These are phyloP conservation scores for Manacus vitellinus DNA, from an alignment of 2,113 vertebrate genomes.

Conservation along the genomic window DNA sequence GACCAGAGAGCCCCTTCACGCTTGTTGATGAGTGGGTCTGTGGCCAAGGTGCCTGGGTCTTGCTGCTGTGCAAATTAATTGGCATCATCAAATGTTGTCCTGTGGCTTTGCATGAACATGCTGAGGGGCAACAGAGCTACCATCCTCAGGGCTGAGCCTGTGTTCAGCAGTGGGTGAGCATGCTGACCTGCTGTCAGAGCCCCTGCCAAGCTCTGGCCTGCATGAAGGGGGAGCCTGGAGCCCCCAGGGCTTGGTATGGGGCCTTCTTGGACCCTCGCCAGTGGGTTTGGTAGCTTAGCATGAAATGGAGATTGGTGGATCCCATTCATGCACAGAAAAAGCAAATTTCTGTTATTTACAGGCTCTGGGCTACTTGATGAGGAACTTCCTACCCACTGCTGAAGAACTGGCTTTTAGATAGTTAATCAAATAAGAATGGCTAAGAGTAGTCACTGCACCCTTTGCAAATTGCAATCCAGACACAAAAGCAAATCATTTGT, in stretches of 20 bases:
- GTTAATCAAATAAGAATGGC: background rate
- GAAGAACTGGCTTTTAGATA: background rate
- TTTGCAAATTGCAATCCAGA: slow-evolving; percentile 39
- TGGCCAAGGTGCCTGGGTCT: fast-evolving
- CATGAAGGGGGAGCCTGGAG: fast-evolving
- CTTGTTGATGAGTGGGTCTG: fast-evolving
- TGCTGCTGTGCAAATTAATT: background rate
- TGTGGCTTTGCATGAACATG: background rate
- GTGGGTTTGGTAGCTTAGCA: fast-evolving
- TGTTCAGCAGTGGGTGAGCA: fast-evolving
- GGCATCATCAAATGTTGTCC: background rate
- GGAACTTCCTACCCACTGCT: background rate
- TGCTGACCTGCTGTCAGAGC: background rate
- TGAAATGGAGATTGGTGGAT: background rate
- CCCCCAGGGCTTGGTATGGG: fast-evolving
- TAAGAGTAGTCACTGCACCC: background rate
- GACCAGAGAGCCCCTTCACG: fast-evolving
- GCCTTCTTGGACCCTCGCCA: background rate
- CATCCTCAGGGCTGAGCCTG: fast-evolving
- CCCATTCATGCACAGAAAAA: background rate
- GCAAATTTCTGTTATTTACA: background rate
- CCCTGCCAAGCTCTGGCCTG: background rate
- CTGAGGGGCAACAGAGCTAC: background rate
- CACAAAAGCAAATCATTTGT: slow-evolving; percentile 43
- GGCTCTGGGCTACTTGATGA: background rate